These are phyloP conservation scores for Muscidifurax raptorellus DNA, from an alignment of 1,140 invertebrate species.

Conservation along the genomic window DNA sequence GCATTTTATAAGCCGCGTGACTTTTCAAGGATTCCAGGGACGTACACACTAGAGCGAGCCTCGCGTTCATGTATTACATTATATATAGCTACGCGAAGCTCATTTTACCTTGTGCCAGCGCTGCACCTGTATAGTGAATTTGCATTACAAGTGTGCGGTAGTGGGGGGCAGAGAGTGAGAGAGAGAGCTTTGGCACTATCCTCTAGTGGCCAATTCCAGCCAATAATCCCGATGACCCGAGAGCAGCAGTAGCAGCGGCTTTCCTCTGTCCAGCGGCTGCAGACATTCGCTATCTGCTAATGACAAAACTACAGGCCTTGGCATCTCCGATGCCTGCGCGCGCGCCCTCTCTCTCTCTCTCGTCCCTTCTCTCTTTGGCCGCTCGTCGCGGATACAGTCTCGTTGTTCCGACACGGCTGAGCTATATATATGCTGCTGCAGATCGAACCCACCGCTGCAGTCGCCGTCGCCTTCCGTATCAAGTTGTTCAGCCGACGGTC, in stretches of 20 bases:
- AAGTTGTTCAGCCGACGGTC: slow-evolving; percentile 28
- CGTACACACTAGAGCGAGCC: no score
- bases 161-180: background rate
- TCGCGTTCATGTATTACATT: no score
- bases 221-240: slow-evolving; percentile 73
- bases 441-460: slow-evolving; percentile 48
- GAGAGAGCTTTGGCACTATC: slow-evolving; percentile 53
- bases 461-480: slow-evolving; percentile 28
- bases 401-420: slow-evolving; percentile 39
- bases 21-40: slow-evolving; percentile 37
- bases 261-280: slow-evolving; percentile 66
- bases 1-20: background rate
- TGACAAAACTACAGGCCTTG: slow-evolving; percentile 76
- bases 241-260: slow-evolving; percentile 39
- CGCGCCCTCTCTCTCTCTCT: background rate
- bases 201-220: slow-evolving; percentile 70
- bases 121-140: slow-evolving; percentile 20
- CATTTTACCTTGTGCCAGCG: background rate
- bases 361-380: slow-evolving; percentile 53
- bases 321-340: slow-evolving; percentile 53
- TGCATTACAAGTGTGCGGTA: slow-evolving; percentile 43
- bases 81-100: background rate
- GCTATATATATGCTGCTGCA: slow-evolving; percentile 38
- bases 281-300: slow-evolving; percentile 73
- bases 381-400: background rate